phyloP scores from a whole-genome alignment of 2,113 vertebrate species.

The Tyrannus savana region DNA sequence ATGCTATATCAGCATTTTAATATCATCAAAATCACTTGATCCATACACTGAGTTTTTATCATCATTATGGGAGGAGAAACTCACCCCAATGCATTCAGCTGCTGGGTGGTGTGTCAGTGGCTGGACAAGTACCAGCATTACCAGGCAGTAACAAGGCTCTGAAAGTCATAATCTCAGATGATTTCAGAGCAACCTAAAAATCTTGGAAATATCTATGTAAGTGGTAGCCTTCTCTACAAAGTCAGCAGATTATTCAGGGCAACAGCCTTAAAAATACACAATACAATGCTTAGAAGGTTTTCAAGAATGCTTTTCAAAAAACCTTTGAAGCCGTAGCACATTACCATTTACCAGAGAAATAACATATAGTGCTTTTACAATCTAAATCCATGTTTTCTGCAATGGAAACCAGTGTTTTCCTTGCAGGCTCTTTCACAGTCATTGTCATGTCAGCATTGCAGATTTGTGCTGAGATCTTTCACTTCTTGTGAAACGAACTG shows the following conservation, averaged over 20 bases:
- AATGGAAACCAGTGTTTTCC: neutral
- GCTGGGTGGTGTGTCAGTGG: neutral
- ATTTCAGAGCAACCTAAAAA: slow-evolving; percentile 27
- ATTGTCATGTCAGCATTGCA: neutral
- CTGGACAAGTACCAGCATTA: neutral
- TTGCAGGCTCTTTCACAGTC: neutral
- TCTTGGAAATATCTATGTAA: neutral
- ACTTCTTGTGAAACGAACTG: slow-evolving; percentile 19
- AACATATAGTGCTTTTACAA: neutral
- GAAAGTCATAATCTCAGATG: neutral
- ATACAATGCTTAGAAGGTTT: neutral
- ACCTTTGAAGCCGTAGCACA: neutral
- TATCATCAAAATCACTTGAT: neutral
- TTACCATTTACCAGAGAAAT: neutral
- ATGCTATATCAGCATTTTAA: neutral
- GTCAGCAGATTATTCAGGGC: neutral
- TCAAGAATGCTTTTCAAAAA: neutral
- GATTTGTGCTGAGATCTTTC: slow-evolving; percentile 7
- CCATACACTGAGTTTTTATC: neutral
- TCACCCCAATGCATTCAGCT: slow-evolving; percentile 1
- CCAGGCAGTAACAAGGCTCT: neutral
- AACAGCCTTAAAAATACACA: neutral
- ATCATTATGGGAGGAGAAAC: neutral
- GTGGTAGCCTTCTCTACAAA: neutral
- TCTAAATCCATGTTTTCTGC: neutral